phyloP scores from a whole-genome alignment of 64 coral and sea anemone species.

The Pocillopora damicornis region DNA sequence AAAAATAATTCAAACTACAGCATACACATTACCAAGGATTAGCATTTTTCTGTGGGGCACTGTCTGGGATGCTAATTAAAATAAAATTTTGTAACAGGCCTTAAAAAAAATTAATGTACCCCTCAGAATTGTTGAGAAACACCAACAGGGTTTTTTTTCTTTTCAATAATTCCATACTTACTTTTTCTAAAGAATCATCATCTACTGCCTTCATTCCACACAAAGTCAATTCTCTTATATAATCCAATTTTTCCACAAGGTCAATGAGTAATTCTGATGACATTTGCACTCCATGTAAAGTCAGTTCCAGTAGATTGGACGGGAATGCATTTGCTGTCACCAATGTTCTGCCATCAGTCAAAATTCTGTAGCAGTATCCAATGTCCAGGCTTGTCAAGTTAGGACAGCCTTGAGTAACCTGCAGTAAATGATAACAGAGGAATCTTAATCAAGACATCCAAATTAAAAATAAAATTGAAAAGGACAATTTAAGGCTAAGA shows the following conservation, averaged over 20 bases:
- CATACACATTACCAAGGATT: too few species aligned
- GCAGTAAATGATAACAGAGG: not conserved
- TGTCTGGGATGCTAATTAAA: too few species aligned
- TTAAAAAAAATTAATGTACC: too few species aligned
- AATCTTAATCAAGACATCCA: not conserved
- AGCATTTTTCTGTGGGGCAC: too few species aligned
- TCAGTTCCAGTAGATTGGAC: slow-evolving; percentile 61
- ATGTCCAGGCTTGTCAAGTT: slow-evolving; percentile 69
- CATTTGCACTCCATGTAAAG: slow-evolving; percentile 81
- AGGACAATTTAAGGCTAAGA: too few species aligned
- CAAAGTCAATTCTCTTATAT: slow-evolving; percentile 59
- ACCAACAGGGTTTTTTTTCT: too few species aligned
- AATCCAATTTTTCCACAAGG: slow-evolving; percentile 32
- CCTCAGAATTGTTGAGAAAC: too few species aligned
- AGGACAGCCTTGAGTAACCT: slow-evolving; percentile 70
- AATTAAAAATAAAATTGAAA: not conserved
- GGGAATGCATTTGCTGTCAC: slow-evolving; percentile 56
- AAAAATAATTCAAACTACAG: too few species aligned
- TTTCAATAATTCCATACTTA: slow-evolving; percentile 11
- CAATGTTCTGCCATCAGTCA: slow-evolving; percentile 44
- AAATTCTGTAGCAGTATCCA: slow-evolving; percentile 83
- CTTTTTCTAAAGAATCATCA: slow-evolving; percentile 62
- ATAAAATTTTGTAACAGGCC: too few species aligned
- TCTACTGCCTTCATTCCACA: slow-evolving; percentile 74
- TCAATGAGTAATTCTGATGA: slow-evolving; percentile 34